Conservation (phyloP, 1,140 invertebrate genomes). For the Brachionus plicatilis region DNA sequence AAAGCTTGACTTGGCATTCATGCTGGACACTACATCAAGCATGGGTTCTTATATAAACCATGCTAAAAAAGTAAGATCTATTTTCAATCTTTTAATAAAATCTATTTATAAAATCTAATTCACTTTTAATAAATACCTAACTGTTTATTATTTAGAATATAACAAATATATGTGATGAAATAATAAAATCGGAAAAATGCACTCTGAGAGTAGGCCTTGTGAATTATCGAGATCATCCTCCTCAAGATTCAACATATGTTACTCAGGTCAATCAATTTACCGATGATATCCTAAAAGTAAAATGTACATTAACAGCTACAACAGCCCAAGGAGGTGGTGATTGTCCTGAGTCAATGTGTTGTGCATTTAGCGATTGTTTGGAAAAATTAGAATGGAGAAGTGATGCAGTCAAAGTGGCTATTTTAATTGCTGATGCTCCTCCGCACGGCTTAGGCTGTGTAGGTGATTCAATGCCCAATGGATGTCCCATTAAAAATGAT, state of each 20-base stretch:
- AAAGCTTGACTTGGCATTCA: constrained; percentile 34
- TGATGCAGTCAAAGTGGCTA: constrained; percentile 27
- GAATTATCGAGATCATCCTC: constrained; percentile 35
- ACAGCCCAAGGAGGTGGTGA: not conserved
- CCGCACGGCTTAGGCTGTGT: constrained; percentile 17
- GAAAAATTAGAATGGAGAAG: constrained; percentile 25
- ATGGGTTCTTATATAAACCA: constrained; percentile 1
- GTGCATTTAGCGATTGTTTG: not conserved
- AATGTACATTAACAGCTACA: not conserved
- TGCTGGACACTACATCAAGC: constrained; percentile 29
- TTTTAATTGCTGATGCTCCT: constrained; percentile 40
- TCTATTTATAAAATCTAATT: too few relatives aligned
- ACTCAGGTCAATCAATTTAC: constrained; percentile 17
- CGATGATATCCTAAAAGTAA: constrained; percentile 11
- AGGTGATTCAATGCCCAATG: constrained; percentile 20
- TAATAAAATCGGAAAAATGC: constrained; percentile 10
- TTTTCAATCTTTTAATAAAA: too few relatives aligned
- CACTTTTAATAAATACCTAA: too few relatives aligned
- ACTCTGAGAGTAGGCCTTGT: not conserved
- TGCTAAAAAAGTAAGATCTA: constrained; percentile 8
- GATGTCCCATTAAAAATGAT: constrained; percentile 34
- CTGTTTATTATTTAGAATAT: constrained; percentile 19
- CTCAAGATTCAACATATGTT: constrained; percentile 1
- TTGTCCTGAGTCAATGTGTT: not conserved
- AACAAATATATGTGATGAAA: not conserved